These are phyloP conservation scores for Abramis brama DNA, from an alignment of 2,113 vertebrate genomes.

Conservation along the genomic window DNA sequence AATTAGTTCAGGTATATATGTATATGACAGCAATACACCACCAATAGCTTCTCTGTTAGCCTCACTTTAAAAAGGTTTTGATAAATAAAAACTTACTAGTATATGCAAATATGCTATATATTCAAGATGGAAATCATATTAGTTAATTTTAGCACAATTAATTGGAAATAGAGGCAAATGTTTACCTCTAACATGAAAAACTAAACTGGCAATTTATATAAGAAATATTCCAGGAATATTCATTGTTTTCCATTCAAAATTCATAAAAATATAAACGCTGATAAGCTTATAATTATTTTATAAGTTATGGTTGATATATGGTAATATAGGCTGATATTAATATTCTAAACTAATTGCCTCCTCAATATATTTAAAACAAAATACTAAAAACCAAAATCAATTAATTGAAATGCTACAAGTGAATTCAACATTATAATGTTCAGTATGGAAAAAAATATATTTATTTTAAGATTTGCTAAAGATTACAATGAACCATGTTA, in stretches of 20 bases:
- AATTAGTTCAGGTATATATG: constrained; percentile 28
- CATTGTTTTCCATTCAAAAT: not conserved
- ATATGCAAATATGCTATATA: not conserved
- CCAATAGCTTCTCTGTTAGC: not conserved
- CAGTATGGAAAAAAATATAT: not conserved
- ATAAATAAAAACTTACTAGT: not conserved
- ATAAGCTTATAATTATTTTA: not conserved
- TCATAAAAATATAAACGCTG: not conserved
- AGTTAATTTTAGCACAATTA: not conserved
- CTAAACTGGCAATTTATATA: not conserved
- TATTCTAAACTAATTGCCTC: not conserved
- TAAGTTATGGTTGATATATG: not conserved
- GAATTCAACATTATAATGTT: not conserved
- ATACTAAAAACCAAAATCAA: not conserved
- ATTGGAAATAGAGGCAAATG: not conserved
- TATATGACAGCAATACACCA: not conserved
- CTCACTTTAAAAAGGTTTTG: not conserved
- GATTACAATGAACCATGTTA: not conserved
- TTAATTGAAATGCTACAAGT: not conserved
- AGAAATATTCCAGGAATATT: not conserved
- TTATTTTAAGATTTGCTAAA: not conserved
- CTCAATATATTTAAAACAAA: not conserved
- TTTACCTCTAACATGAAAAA: not conserved
- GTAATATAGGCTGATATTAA: not conserved
- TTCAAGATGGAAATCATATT: too few relatives aligned